Percentiles rank a stretch among this genome's conserved stretches.
These are phyloP conservation scores for Fissipunctia ypsillon DNA, from an alignment of 2,888 invertebrate genomes.

Conservation along the genomic window DNA sequence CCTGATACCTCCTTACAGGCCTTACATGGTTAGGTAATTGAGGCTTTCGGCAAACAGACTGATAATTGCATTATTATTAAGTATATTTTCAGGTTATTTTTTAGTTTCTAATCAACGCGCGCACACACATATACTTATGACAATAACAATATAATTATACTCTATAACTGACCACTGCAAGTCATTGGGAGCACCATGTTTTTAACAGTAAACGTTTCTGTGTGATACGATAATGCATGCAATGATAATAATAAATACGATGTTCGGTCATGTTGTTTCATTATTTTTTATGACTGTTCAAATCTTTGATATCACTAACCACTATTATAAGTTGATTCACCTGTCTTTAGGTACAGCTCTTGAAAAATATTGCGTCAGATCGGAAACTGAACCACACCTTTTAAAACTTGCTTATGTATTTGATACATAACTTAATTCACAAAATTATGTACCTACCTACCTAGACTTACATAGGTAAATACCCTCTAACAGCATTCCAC, in stretches of 20 bases:
- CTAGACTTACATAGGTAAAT: slow-evolving; percentile 4
- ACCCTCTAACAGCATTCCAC: slow-evolving; percentile 17
- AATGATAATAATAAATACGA: not conserved
- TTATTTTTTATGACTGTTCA: slow-evolving; percentile 20
- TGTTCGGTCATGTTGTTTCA: slow-evolving; percentile 4
- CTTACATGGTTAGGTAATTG: not conserved
- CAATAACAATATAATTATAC: not conserved
- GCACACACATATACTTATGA: not conserved
- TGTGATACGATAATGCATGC: not conserved
- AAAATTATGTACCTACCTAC: too few species aligned
- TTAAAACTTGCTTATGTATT: not conserved
- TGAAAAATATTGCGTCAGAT: not conserved
- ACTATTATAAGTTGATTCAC: not conserved
- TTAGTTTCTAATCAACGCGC: too few species aligned
- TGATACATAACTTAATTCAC: not conserved
- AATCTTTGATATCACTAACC: not conserved
- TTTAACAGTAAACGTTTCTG: not conserved
- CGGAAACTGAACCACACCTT: not conserved
- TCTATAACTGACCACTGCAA: not conserved
- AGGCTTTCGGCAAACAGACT: slow-evolving; percentile 4
- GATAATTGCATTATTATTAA: too few species aligned
- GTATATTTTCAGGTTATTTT: not conserved
- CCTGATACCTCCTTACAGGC: not conserved
- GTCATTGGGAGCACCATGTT: not conserved
- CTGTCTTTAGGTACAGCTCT: too few species aligned